Percentiles rank a stretch among this genome's conserved stretches.
These are phyloP conservation scores for Saccostrea cuccullata DNA, from an alignment of 1,140 invertebrate species.

Conservation along the genomic window DNA sequence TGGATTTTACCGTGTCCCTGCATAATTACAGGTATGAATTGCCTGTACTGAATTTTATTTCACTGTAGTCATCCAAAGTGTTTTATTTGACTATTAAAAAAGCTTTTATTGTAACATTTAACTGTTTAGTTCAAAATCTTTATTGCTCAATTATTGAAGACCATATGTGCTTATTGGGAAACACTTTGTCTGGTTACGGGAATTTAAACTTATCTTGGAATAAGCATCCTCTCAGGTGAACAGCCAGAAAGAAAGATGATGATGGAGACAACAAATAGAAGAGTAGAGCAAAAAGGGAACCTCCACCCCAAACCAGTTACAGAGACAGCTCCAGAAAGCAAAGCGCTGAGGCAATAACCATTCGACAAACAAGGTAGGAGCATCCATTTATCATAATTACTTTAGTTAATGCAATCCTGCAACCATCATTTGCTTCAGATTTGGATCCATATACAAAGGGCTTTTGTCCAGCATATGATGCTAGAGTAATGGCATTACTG, in stretches of 20 bases:
- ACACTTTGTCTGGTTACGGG: slow-evolving; percentile 5
- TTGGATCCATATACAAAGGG: background rate
- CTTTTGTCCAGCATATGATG: background rate
- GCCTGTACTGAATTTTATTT: slow-evolving; percentile 19
- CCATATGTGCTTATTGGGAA: slow-evolving; percentile 18
- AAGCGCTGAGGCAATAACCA: background rate
- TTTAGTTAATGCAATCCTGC: background rate
- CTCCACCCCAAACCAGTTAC: background rate
- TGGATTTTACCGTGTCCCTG: background rate
- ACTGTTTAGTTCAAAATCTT: background rate
- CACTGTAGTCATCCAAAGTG: background rate
- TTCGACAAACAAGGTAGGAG: background rate
- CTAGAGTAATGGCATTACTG: background rate
- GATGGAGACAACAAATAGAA: background rate
- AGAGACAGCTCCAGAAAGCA: background rate
- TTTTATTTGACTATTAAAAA: background rate
- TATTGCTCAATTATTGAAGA: slow-evolving; percentile 23
- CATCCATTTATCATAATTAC: background rate
- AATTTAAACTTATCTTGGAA: slow-evolving; percentile 7
- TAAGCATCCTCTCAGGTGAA: slow-evolving; percentile 7
- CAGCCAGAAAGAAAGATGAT: background rate
- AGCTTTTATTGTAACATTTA: background rate
- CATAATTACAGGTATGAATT: slow-evolving; percentile 29
- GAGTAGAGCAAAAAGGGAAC: background rate
- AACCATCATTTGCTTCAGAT: background rate